Percentiles rank a stretch among this genome's conserved stretches.
Evolutionary conservation across 1,140 invertebrate genomes (phyloP).

Genomic region (Reticulitermes speratus): DNA sequence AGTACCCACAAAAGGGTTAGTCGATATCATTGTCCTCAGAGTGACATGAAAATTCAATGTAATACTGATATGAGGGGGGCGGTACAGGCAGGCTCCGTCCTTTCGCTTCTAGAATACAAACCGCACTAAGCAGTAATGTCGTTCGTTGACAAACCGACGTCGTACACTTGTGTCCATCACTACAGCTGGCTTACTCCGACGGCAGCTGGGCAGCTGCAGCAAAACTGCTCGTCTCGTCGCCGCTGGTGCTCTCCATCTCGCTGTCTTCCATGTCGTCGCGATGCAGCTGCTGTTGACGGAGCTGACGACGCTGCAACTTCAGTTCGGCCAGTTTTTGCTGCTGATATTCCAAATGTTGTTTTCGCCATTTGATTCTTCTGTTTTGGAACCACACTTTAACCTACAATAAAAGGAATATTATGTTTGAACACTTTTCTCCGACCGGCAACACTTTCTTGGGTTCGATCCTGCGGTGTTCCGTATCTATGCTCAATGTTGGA

Average conservation of each 20-base stretch:
- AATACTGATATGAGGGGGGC: no score
- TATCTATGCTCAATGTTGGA: no score
- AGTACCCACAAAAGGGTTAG: no score
- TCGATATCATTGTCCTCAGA: no score
- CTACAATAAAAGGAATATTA: slow-evolving; percentile 48
- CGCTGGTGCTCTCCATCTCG: slow-evolving; percentile 31
- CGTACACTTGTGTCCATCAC: no score
- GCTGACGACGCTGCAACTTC: slow-evolving; percentile 56
- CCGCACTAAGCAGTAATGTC: no score
- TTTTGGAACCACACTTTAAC: slow-evolving; percentile 99
- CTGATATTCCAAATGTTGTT: slow-evolving; percentile 87
- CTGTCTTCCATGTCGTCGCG: slow-evolving; percentile 32
- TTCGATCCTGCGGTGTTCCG: no score
- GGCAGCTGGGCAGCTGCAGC: background rate
- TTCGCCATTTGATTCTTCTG: slow-evolving; percentile 92
- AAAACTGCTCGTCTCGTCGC: background rate
- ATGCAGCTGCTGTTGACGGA: slow-evolving; percentile 46
- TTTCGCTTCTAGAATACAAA: no score
- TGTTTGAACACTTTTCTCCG: background rate
- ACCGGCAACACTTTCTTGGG: no score
- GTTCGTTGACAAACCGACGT: no score
- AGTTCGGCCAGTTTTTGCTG: slow-evolving; percentile 78
- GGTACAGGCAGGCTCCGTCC: no score
- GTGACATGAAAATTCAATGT: no score
- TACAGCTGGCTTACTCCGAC: background rate